These are phyloP conservation scores for Netelia inedita DNA, from an alignment of 2,888 invertebrate genomes.

Conservation along the genomic window DNA sequence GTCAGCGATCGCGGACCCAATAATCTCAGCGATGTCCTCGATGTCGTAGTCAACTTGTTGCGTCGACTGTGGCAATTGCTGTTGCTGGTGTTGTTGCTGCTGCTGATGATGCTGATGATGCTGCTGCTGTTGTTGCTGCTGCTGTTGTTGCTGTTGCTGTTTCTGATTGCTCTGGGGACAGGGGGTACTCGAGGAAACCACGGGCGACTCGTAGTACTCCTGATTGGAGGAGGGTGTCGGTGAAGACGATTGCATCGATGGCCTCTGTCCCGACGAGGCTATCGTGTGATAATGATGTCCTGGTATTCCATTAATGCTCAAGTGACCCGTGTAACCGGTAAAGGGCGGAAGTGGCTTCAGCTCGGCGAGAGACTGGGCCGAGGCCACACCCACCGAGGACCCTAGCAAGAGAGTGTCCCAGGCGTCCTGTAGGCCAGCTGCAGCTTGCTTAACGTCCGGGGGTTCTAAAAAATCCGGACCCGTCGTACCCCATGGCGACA, in stretches of 20 bases:
- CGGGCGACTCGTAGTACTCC: conserved; percentile 84
- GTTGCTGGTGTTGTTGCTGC: conserved; percentile 87
- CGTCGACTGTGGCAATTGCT: conserved; percentile 84
- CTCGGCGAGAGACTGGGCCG: conserved; percentile 91
- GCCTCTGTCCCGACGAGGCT: conserved; percentile 86
- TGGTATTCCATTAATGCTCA: conserved; percentile 95
- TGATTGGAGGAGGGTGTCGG: conserved; percentile 83
- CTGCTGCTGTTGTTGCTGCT: conserved; percentile 86
- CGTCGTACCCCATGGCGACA: conserved; percentile 81
- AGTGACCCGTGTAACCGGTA: conserved; percentile 93
- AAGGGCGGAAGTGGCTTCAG: conserved; percentile 95
- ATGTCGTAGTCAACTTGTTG: conserved; percentile 88
- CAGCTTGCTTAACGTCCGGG: conserved; percentile 81
- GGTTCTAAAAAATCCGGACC: conserved; percentile 80
- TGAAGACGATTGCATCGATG: conserved; percentile 82
- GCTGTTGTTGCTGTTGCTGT: conserved; percentile 85
- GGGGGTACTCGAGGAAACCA: conserved; percentile 86
- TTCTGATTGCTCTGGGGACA: conserved; percentile 81
- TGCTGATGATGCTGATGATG: conserved; percentile 72
- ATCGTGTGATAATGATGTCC: conserved; percentile 95
- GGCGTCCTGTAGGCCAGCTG: conserved; percentile 86
- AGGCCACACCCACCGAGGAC: conserved; percentile 86
- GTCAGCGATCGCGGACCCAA: conserved; percentile 95
- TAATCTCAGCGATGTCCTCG: conserved; percentile 94
- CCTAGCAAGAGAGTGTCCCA: conserved; percentile 89